Evolutionary conservation across 2,888 invertebrate genomes (phyloP).

Genomic region (Octodonta nipae): DNA sequence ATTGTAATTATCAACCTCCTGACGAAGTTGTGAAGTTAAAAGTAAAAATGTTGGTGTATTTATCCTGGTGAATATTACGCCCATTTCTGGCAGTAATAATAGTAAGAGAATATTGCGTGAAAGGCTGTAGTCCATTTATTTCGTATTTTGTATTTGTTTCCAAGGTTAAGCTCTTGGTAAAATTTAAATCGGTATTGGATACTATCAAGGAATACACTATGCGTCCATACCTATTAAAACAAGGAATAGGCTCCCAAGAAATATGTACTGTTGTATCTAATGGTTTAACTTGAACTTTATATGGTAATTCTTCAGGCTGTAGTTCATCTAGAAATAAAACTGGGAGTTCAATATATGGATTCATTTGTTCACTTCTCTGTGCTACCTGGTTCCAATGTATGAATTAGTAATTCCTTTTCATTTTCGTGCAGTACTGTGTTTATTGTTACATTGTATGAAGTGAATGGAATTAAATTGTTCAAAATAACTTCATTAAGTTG

Average conservation of each 20-base stretch:
- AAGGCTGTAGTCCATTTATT: conserved; percentile 22
- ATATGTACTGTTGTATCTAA: conserved; percentile 19
- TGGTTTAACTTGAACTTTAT: conserved; percentile 20
- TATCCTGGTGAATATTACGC: conserved; percentile 15
- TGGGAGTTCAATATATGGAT: neutral
- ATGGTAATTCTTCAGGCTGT: conserved; percentile 24
- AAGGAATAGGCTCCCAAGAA: conserved; percentile 25
- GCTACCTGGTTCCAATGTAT: conserved; percentile 26
- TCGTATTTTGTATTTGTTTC: conserved; percentile 18
- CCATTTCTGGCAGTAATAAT: conserved; percentile 22
- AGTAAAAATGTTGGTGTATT: conserved; percentile 13
- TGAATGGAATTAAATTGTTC: conserved; percentile 26
- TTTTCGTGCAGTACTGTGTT: conserved; percentile 24
- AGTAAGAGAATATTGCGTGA: conserved; percentile 23
- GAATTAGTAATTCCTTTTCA: conserved; percentile 16
- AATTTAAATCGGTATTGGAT: conserved; percentile 15
- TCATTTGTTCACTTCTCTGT: conserved; percentile 2
- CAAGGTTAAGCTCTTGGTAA: conserved; percentile 13
- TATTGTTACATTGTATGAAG: conserved; percentile 26
- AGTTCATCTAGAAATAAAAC: conserved; percentile 20
- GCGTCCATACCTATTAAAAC: conserved; percentile 22
- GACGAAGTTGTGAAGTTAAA: conserved; percentile 25
- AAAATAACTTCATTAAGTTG: conserved; percentile 22
- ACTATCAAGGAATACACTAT: conserved; percentile 22
- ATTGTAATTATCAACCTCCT: too few relatives aligned